Conservation (phyloP, 2,113 vertebrate species). For the Podarcis cretensis region DNA sequence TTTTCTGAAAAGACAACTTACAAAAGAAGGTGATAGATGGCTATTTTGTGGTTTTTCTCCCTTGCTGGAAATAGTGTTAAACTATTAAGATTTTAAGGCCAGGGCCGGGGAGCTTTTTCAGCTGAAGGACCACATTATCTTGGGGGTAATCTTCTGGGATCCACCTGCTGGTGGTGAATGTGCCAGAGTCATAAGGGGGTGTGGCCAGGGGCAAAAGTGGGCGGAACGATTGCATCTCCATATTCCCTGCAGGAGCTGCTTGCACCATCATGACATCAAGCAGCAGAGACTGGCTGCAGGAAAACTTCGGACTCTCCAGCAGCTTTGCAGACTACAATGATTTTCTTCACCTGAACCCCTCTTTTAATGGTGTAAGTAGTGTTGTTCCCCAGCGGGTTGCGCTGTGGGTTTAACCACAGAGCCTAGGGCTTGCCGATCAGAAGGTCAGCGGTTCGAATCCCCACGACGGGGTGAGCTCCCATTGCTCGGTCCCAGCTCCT, state of each 20-base stretch:
- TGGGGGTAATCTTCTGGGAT: too few species aligned
- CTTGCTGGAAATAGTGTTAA: not conserved
- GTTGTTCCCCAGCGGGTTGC: too few species aligned
- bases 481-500: too few species aligned
- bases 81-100: not conserved
- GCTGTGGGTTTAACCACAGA: too few species aligned
- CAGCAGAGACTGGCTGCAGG: conserved; percentile 42
- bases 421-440: too few species aligned
- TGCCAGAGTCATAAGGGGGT: too few species aligned
- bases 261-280: conserved; percentile 36
- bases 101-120: not conserved
- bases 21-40: conserved; percentile 45
- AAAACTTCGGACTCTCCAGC: conserved; percentile 45
- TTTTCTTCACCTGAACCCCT: conserved; percentile 24
- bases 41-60: not conserved
- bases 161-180: too few species aligned
- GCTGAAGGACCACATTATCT: too few species aligned
- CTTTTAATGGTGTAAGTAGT: conserved; percentile 46
- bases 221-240: not conserved
- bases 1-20: conserved; percentile 36
- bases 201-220: not conserved
- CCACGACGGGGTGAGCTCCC: too few species aligned
- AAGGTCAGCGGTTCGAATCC: too few species aligned
- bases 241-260: conserved; percentile 39
- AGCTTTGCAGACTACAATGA: conserved; percentile 12